phyloP scores from a whole-genome alignment of 2,888 invertebrate genomes.

The Ectobius pallidus region DNA sequence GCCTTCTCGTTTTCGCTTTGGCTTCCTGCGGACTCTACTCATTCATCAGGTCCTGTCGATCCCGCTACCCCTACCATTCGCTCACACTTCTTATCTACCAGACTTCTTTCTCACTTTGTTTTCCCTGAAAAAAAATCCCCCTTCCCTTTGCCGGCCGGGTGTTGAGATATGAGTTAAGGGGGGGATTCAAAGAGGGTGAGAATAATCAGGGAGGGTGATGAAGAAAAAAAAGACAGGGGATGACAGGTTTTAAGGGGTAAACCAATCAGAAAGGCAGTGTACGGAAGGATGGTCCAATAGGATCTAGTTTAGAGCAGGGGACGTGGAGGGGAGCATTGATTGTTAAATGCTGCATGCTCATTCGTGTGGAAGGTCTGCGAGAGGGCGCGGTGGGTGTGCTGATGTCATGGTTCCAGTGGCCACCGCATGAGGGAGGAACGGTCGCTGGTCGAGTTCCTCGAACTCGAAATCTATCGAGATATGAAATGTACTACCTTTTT shows the following conservation, averaged over 20 bases:
- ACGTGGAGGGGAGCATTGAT: slow-evolving; percentile 39
- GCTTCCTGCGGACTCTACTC: no score
- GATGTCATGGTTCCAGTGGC: slow-evolving; percentile 5
- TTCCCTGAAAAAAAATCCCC: not conserved
- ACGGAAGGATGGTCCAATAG: slow-evolving; percentile 25
- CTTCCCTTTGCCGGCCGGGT: not conserved
- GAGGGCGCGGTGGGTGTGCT: slow-evolving; percentile 32
- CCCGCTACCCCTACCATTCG: slow-evolving; percentile 17
- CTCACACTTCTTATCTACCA: not conserved
- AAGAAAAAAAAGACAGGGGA: slow-evolving; percentile 9
- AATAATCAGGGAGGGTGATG: slow-evolving; percentile 5
- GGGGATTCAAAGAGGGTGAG: slow-evolving; percentile 17
- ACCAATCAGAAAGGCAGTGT: slow-evolving; percentile 32
- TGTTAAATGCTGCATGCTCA: slow-evolving; percentile 42
- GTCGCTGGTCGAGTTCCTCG: slow-evolving; percentile 1
- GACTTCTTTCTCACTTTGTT: slow-evolving; percentile 22
- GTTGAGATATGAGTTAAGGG: slow-evolving; percentile 5
- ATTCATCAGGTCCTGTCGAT: slow-evolving; percentile 3
- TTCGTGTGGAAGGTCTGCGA: slow-evolving; percentile 41
- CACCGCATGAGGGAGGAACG: slow-evolving; percentile 23
- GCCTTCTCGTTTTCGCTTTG: not conserved
- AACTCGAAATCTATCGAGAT: not conserved
- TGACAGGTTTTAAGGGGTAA: slow-evolving; percentile 33
- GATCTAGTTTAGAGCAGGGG: slow-evolving; percentile 13
- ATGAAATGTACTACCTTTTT: not conserved